A percentile compares a stretch with the other conserved stretches of the same genome.
Conservation (phyloP, 1,140 invertebrate species). For the Macrobrachium nipponense region DNA sequence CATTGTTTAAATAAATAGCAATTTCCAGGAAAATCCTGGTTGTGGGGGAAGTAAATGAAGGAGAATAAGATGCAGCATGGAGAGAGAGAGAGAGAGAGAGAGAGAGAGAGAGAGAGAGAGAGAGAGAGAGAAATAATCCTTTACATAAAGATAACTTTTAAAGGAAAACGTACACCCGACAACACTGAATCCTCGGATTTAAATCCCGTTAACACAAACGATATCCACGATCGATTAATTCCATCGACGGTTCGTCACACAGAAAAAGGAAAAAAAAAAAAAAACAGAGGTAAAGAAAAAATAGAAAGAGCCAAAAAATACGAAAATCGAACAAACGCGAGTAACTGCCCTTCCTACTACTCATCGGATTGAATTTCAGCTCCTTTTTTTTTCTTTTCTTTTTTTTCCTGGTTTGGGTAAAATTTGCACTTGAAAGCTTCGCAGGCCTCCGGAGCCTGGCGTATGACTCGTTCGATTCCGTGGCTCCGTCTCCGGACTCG, state of each 20-base stretch:
- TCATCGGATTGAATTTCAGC: slow-evolving; percentile 55
- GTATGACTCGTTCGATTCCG: slow-evolving; percentile 4
- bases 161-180: not conserved
- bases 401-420: slow-evolving; percentile 33
- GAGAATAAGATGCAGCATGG: not conserved
- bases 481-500: not conserved
- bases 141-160: not conserved
- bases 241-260: not conserved
- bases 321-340: not conserved
- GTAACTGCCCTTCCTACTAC: not conserved
- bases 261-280: no score
- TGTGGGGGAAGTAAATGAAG: not conserved
- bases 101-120: slow-evolving; percentile 10
- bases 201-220: not conserved
- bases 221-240: not conserved
- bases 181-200: not conserved
- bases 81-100: slow-evolving; percentile 15
- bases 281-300: no score
- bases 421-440: slow-evolving; percentile 55
- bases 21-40: not conserved
- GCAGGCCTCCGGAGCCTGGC: slow-evolving; percentile 32
- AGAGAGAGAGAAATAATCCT: not conserved
- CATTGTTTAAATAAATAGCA: not conserved
- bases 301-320: no score
- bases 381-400: slow-evolving; percentile 42